Base-by-base conservation (phyloP, 2,797 vertebrate genomes). In the Hypotaenidia okinawae region DNA sequence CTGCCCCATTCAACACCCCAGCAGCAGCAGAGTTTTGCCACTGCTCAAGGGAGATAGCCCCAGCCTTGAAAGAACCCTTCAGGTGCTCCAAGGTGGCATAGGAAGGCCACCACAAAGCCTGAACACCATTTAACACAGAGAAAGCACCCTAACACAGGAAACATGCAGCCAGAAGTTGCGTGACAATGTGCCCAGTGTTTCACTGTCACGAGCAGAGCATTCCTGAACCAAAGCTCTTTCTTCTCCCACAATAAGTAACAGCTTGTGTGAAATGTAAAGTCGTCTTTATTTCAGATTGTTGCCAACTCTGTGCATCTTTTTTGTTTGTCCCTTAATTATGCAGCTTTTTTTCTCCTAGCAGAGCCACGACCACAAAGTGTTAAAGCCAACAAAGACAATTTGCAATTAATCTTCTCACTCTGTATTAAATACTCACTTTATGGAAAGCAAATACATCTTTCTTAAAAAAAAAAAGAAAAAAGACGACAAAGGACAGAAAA, bases 381-480 rank as follows among this genome's bases (percentile, higher is more conserved):
- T 97, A 97, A 96, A 91, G 67, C 35, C 73, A 84, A 39, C 76
- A 72, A 86, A 33, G 30, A 58, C 30, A n/a, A 74, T 79, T 95
- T 90, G 67, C 33, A 91, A 78, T 87, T 67, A 35, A 63, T 93
- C 85, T 93, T 95, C 76, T 90, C 75, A 83, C 75, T 81, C 78
- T 37, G 27, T 85, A 94, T 95, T 92, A 96, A 96, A 96, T 28
- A 61, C 74, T 93, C 52, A 68, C 90, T 95, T 97, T 81, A 88
- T 5, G 80, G 58, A 93, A 86, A 91, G 37, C 25, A 68, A 62
- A 79, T 83, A 96, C 79, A 96, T 97, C 89, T 95, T 97, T 95
- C 89, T 63, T 82, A 73, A 73, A 55, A 47, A 69, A 88, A 66
- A 82, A 69, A 88, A 81, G 93, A 66, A 82, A 21, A 22, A 62